Percentiles rank a stretch among this genome's conserved stretches.
These are phyloP conservation scores for Eupithecia inturbata DNA, from an alignment of 2,888 invertebrate genomes.

Conservation along the genomic window DNA sequence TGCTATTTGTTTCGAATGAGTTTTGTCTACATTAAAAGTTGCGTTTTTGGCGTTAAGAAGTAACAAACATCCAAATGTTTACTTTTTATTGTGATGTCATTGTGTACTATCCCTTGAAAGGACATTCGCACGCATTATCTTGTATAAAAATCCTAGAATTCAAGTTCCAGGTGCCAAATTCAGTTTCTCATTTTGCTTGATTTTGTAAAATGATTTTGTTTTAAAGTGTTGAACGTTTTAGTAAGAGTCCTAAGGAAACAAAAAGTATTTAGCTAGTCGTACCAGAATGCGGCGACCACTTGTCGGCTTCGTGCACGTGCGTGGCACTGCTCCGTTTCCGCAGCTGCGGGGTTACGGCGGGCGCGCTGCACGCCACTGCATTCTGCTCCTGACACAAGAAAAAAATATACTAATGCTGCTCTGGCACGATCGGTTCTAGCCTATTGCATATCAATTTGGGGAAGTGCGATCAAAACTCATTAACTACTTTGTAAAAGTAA, in stretches of 20 bases:
- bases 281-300: conserved; percentile 80
- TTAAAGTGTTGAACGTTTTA: too few species aligned
- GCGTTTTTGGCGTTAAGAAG: background rate
- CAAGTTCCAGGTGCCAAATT: too few species aligned
- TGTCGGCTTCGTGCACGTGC: conserved; percentile 69
- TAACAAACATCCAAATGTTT: background rate
- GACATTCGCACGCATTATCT: too few species aligned
- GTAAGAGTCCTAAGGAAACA: too few species aligned
- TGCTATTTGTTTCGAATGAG: background rate
- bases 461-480: background rate
- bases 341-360: conserved; percentile 67
- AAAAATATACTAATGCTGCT: background rate
- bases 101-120: too few species aligned
- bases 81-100: background rate
- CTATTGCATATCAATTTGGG: background rate
- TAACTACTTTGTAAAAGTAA: too few species aligned
- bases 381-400: conserved; percentile 65
- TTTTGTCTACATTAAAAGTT: background rate
- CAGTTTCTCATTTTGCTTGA: background rate
- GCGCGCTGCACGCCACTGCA: conserved; percentile 63
- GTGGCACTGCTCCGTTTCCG: conserved; percentile 70
- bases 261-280: conserved; percentile 1
- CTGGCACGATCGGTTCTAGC: background rate
- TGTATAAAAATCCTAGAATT: background rate
- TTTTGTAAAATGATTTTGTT: background rate